Conservation (phyloP, 2,888 invertebrate species). For the Odontocerum albicorne region DNA sequence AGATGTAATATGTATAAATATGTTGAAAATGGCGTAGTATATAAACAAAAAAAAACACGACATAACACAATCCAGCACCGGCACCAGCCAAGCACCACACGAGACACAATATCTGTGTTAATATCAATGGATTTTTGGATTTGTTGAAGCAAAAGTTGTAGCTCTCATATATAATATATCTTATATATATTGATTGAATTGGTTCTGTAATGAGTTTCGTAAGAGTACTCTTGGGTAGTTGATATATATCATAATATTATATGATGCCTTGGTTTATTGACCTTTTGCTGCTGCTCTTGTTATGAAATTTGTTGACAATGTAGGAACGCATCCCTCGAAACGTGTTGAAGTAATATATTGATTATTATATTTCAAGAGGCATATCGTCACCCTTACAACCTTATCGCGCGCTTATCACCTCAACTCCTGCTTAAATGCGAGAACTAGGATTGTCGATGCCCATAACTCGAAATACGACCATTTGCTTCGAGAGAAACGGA, state of each 20-base stretch:
- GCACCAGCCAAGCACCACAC: no score
- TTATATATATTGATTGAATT: conserved; percentile 10
- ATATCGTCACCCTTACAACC: conserved; percentile 18
- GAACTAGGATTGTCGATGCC: neutral
- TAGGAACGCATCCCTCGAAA: conserved; percentile 15
- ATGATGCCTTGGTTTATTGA: conserved; percentile 25
- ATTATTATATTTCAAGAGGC: conserved; percentile 5
- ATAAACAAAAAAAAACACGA: conserved; percentile 7
- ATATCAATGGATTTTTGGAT: conserved; percentile 22
- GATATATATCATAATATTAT: conserved; percentile 12
- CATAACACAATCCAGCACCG: conserved; percentile 3
- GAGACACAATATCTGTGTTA: conserved; percentile 16
- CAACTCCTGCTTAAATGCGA: conserved; percentile 13
- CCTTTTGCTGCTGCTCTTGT: conserved; percentile 20
- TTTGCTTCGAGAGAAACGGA: no score
- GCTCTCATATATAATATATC: conserved; percentile 16
- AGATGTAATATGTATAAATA: no score
- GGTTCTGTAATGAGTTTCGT: conserved; percentile 26
- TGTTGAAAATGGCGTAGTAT: no score
- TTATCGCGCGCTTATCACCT: conserved; percentile 10
- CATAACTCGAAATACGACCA: neutral
- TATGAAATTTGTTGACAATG: conserved; percentile 19
- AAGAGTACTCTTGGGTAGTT: conserved; percentile 24
- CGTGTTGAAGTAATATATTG: conserved; percentile 6
- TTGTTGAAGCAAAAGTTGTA: conserved; percentile 22